Evolutionary conservation across 2,888 invertebrate genomes (phyloP), one percentile per base, ranked within the genome.

Genomic region (Clusia tigrina): DNA sequence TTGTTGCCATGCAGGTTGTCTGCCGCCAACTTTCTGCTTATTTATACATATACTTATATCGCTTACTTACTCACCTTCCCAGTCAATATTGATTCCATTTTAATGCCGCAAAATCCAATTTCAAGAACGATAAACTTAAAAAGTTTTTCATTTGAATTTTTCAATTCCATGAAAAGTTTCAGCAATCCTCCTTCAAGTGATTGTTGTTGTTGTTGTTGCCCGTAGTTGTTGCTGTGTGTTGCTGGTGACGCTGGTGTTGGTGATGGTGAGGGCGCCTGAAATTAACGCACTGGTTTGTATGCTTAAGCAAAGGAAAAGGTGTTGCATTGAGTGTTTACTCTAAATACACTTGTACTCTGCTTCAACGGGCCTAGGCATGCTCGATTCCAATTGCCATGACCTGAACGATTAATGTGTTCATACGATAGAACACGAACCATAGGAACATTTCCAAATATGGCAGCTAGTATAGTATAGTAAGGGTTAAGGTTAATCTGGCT

Each of bases 101-200:
- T 15, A 48, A 20, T 18, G 22, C 48, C 48, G 22, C 22, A 22
- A 48, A 48, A 48, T 48, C 48, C 48, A 48, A 48, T 48, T 48
- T 48, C 15, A 48, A 6, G 2, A 22, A 20, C 48, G 15, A 3
- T 20, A 20, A 22, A 42, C 48, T 22, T 18, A 6, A 48, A 48
- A 48, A 48, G 20, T 48, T 48, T 18, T 22, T 42, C 42, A n/a
- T 48, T 48, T 15, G 48, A 48, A 15, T 48, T 48, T 48, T 48
- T 22, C 48, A 48, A 48, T 48, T 48, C 22, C 5, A 48, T 18
- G n/a, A 3, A n/a, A 48, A 22, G 48, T 48, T 48, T 48, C 22
- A 18, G 18, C 3, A 6, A n/a, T n/a, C 3, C n/a, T n/a, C 42
- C n/a, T 42, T 17, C 3, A 42, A 42, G 42, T 32, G 6, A 9